Conservation (phyloP, 2,797 vertebrate genomes). For the Crocodylus rhombifer region DNA sequence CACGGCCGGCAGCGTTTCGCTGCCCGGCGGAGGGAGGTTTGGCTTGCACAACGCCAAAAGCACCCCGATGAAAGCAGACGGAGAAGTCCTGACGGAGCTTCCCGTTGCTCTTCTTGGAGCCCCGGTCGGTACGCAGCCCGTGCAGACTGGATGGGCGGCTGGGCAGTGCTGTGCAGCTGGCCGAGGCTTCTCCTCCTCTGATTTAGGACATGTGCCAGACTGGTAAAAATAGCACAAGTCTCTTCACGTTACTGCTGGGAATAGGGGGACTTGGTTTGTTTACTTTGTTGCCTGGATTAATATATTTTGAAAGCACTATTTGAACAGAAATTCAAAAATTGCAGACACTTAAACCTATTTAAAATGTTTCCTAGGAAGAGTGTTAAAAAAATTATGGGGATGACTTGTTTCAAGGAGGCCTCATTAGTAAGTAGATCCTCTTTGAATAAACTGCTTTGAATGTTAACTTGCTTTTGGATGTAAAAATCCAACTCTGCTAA, state of each 20-base stretch:
- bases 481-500: constrained; percentile 70
- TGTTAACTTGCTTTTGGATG: constrained; percentile 72
- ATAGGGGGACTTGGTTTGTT: not conserved
- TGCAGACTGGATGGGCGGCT: not conserved
- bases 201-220: not conserved
- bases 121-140: not conserved
- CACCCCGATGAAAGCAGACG: not conserved
- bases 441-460: constrained; percentile 75
- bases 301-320: constrained; percentile 57
- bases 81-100: not conserved
- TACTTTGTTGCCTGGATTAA: constrained; percentile 25
- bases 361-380: constrained; percentile 80
- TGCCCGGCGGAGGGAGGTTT: not conserved
- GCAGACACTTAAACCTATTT: constrained; percentile 71
- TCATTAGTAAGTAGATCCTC: constrained; percentile 77
- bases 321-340: constrained; percentile 40
- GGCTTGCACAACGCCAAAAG: not conserved
- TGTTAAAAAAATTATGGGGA: constrained; percentile 78
- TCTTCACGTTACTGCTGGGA: not conserved
- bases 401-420: constrained; percentile 81
- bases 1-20: not conserved
- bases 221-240: not conserved
- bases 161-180: not conserved
- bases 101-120: not conserved
- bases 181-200: not conserved